phyloP scores from a whole-genome alignment of 2,888 invertebrate genomes.

The Podotricha telesiphe region DNA sequence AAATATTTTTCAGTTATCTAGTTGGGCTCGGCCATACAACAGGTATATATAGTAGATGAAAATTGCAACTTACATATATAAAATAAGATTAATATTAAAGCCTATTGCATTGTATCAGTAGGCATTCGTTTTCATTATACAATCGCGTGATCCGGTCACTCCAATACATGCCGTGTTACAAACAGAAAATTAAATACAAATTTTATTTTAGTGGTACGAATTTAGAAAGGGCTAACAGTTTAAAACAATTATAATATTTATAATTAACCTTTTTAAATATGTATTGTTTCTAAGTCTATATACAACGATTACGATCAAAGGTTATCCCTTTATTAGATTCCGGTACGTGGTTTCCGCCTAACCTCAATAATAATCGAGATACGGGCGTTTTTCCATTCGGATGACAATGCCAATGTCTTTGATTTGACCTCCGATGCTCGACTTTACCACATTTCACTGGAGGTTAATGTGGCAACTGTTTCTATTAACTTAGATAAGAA shows the following conservation, averaged over 20 bases:
- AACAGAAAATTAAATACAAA: constrained; percentile 27
- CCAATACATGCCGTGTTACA: constrained; percentile 9
- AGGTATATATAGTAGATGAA: too few relatives aligned
- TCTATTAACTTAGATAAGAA: constrained; percentile 24
- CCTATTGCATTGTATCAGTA: constrained; percentile 20
- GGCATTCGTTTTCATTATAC: constrained; percentile 37
- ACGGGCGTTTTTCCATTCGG: constrained; percentile 45
- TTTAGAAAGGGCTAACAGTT: not conserved
- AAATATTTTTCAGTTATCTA: too few relatives aligned
- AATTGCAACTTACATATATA: constrained; percentile 3
- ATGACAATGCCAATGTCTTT: constrained; percentile 39
- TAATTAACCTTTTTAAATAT: constrained; percentile 17
- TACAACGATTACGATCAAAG: constrained; percentile 41
- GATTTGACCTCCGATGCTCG: constrained; percentile 44
- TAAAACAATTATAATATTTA: not conserved
- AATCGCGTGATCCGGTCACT: constrained; percentile 42
- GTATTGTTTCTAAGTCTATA: constrained; percentile 12
- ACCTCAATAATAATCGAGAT: constrained; percentile 44
- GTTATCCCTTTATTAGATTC: constrained; percentile 41
- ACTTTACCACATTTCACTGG: constrained; percentile 22
- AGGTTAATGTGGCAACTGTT: constrained; percentile 31
- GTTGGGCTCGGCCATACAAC: too few relatives aligned
- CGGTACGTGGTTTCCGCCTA: constrained; percentile 25
- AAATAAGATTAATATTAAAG: constrained; percentile 20
- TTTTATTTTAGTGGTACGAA: constrained; percentile 1